Evolutionary conservation across 2,113 vertebrate genomes (phyloP).

Genomic region (Gadus chalcogrammus): DNA sequence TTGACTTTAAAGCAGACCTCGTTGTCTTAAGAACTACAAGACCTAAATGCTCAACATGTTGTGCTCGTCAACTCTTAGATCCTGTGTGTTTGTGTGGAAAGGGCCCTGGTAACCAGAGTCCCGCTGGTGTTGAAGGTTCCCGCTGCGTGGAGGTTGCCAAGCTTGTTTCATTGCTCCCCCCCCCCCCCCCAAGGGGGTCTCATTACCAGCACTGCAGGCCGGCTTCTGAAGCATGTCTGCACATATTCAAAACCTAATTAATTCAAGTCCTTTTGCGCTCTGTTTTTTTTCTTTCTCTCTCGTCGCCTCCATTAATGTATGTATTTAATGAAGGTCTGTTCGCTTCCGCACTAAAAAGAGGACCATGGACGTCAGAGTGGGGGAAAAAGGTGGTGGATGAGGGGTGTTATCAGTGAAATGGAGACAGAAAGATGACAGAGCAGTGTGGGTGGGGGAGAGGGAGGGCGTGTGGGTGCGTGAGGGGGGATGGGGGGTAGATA

Average conservation of each 20-base stretch:
- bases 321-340: constrained; percentile 53
- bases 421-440: constrained; percentile 2
- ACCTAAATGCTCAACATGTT: constrained; percentile 9
- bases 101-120: too few species aligned
- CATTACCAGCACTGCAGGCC: constrained; percentile 51
- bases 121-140: background rate
- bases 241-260: constrained; percentile 33
- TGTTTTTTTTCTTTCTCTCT: constrained; percentile 27
- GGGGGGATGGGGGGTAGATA: constrained; percentile 1
- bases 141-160: background rate
- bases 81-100: constrained; percentile 6
- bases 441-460: constrained; percentile 1
- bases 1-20: too few species aligned
- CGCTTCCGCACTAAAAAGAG: constrained; percentile 17
- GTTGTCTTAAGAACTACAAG: too few species aligned
- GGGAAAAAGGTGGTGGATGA: background rate
- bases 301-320: constrained; percentile 45
- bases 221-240: constrained; percentile 47
- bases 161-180: constrained; percentile 11
- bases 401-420: background rate
- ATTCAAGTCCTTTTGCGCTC: constrained; percentile 39
- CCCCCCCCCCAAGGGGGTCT: constrained; percentile 33
- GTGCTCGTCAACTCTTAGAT: background rate
- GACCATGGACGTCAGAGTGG: background rate
- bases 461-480: background rate